phyloP scores from a whole-genome alignment of 2,113 vertebrate species.

The Hyperoodon ampullatus region DNA sequence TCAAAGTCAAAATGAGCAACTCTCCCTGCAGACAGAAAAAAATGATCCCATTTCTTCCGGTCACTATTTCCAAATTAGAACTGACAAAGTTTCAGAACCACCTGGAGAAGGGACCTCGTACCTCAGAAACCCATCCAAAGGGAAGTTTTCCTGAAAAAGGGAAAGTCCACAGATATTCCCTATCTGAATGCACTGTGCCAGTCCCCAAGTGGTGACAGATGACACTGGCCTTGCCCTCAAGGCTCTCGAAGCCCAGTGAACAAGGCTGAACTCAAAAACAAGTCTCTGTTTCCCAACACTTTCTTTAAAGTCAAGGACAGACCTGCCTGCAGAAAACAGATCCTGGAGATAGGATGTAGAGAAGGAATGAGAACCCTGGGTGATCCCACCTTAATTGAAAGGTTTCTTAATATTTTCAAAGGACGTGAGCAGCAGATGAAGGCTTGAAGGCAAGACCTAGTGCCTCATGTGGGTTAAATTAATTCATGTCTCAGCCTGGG shows the following conservation, averaged over 20 bases:
- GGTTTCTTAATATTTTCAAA: conserved; percentile 58
- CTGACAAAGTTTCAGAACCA: neutral
- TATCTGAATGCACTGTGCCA: neutral
- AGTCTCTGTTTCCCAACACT: conserved; percentile 53
- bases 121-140: conserved; percentile 23
- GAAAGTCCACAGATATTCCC: neutral
- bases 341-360: conserved; percentile 19
- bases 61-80: neutral
- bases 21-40: neutral
- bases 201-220: neutral
- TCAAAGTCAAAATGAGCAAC: neutral
- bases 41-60: neutral
- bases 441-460: neutral
- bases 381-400: conserved; percentile 22
- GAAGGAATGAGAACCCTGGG: neutral
- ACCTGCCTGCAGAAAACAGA: conserved; percentile 64
- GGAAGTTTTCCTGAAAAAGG: neutral
- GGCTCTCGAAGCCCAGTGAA: neutral
- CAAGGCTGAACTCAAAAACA: conserved; percentile 43
- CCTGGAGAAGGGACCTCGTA: neutral
- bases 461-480: neutral
- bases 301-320: conserved; percentile 70
- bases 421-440: neutral
- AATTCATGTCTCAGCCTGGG: neutral
- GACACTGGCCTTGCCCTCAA: conserved; percentile 29